These are phyloP conservation scores for Aphidoletes aphidimyza DNA, from an alignment of 2,888 invertebrate genomes.

Conservation along the genomic window DNA sequence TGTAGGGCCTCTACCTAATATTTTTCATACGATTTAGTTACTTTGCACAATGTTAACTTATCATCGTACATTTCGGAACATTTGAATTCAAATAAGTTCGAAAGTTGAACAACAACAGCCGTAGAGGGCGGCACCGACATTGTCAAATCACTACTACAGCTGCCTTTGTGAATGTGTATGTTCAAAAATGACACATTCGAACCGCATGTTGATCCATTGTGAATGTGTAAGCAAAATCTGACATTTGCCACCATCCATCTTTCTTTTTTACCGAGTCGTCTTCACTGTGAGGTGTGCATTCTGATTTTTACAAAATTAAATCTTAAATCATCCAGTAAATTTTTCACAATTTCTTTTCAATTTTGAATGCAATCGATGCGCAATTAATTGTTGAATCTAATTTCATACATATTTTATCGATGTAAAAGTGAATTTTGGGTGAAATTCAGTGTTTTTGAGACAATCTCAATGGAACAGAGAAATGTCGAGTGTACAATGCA, in stretches of 20 bases:
- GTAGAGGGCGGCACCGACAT: no score
- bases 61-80: no score
- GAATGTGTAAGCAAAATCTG: not conserved
- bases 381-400: not conserved
- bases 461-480: not conserved
- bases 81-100: no score
- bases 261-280: constrained; percentile 52
- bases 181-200: not conserved
- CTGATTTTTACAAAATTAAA: constrained; percentile 53
- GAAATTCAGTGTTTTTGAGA: not conserved
- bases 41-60: no score
- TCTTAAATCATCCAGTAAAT: constrained; percentile 55
- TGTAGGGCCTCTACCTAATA: no score
- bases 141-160: no score
- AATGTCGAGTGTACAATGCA: not conserved
- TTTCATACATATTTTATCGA: not conserved
- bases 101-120: no score
- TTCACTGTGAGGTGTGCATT: constrained; percentile 49
- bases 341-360: not conserved
- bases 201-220: not conserved
- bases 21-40: no score
- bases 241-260: constrained; percentile 37
- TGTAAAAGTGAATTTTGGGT: not conserved
- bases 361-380: constrained; percentile 17
- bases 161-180: no score